Conservation (phyloP, 2,797 vertebrate genomes). For the Leptodactylus fallax region DNA sequence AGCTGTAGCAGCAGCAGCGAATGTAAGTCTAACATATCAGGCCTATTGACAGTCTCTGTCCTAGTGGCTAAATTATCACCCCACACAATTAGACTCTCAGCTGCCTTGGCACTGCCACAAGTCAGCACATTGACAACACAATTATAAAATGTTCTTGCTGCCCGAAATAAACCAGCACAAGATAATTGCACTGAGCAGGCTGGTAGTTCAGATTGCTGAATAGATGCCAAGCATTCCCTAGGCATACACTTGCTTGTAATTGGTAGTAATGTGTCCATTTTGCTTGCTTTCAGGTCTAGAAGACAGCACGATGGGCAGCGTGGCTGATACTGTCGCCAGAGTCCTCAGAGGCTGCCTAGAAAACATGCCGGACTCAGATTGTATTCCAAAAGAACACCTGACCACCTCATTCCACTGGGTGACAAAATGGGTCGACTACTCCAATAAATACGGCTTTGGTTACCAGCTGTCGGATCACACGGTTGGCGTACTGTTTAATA, state of each 20-base stretch:
- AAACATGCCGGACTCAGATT: conserved; percentile 91
- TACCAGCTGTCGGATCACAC: conserved; percentile 98
- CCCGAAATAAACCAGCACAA: conserved; percentile 32
- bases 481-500: conserved; percentile 98
- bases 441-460: conserved; percentile 98
- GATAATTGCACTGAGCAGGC: conserved; percentile 10
- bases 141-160: conserved; percentile 35
- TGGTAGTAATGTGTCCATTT: conserved; percentile 4
- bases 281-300: conserved; percentile 83
- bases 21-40: conserved; percentile 81
- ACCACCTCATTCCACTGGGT: conserved; percentile 93
- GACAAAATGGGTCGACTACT: conserved; percentile 99
- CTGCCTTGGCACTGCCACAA: conserved; percentile 36
- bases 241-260: background rate
- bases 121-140: conserved; percentile 31
- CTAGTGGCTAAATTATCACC: background rate
- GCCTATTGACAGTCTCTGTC: background rate
- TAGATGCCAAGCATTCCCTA: background rate
- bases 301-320: conserved; percentile 90
- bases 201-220: conserved; percentile 2
- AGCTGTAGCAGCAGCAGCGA: conserved; percentile 98
- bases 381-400: conserved; percentile 85
- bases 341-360: conserved; percentile 91
- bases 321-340: conserved; percentile 92
- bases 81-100: conserved; percentile 17